Evolutionary conservation across 2,797 vertebrate genomes (phyloP).

Genomic region (Girardinus metallicus): DNA sequence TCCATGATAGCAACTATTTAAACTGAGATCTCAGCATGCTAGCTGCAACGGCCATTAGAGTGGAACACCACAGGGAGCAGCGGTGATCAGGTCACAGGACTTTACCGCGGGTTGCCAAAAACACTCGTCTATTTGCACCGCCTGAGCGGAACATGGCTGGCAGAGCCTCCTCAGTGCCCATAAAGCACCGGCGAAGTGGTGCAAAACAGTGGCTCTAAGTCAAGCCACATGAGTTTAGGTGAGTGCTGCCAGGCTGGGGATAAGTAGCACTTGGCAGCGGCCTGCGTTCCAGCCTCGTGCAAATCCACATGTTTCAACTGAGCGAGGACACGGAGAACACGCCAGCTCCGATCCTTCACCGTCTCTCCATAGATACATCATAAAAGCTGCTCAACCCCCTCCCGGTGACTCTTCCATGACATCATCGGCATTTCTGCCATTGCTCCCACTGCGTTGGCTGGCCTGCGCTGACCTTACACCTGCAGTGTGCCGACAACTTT

Average conservation of each 20-base stretch:
- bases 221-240: constrained; percentile 57
- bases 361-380: constrained; percentile 19
- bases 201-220: constrained; percentile 57
- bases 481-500: constrained; percentile 9
- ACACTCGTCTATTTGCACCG: constrained; percentile 48
- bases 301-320: constrained; percentile 30
- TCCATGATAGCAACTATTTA: constrained; percentile 35
- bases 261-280: constrained; percentile 52
- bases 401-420: constrained; percentile 63
- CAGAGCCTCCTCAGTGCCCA: constrained; percentile 24
- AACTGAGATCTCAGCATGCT: constrained; percentile 28
- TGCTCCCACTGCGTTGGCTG: background rate
- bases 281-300: constrained; percentile 28
- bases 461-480: background rate
- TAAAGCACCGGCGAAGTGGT: constrained; percentile 46
- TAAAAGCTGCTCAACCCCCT: constrained; percentile 32
- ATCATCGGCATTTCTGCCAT: constrained; percentile 55
- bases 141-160: constrained; percentile 24
- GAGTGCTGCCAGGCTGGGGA: constrained; percentile 48
- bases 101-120: constrained; percentile 22
- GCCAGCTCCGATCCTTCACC: constrained; percentile 18
- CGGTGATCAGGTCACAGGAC: constrained; percentile 38
- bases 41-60: constrained; percentile 17
- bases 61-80: constrained; percentile 20
- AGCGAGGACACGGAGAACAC: constrained; percentile 22